phyloP scores from a whole-genome alignment of 2,113 vertebrate species.

The Plectropomus leopardus region DNA sequence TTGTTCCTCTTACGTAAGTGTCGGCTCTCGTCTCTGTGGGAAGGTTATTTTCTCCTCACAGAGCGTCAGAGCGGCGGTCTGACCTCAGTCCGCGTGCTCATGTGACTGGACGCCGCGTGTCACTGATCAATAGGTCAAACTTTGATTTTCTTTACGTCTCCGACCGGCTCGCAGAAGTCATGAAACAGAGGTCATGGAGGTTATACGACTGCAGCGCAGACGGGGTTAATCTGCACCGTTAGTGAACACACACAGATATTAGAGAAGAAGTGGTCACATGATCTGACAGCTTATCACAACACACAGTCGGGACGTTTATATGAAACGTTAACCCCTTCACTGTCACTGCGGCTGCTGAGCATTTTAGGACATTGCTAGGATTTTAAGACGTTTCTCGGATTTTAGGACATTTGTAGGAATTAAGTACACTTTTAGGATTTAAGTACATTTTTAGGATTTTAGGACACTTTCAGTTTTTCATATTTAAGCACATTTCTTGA shows the following conservation, averaged over 20 bases:
- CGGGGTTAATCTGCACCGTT: slow-evolving; percentile 5
- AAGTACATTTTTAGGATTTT: no score
- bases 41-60: not conserved
- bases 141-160: not conserved
- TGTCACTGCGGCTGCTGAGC: no score
- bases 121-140: not conserved
- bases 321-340: no score
- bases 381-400: no score
- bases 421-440: no score
- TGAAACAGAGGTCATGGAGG: not conserved
- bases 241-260: slow-evolving; percentile 32
- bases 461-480: no score
- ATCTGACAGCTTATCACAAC: slow-evolving; percentile 22
- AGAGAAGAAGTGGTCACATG: slow-evolving; percentile 13
- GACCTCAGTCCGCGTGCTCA: not conserved
- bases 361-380: no score
- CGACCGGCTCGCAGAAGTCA: slow-evolving; percentile 16
- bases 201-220: not conserved
- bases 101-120: slow-evolving; percentile 10
- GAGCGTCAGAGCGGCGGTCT: not conserved
- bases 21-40: no score
- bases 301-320: no score
- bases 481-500: no score
- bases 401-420: no score
- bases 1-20: no score